Conservation (phyloP, 2,113 vertebrate genomes). For the Chrysochloris asiatica region DNA sequence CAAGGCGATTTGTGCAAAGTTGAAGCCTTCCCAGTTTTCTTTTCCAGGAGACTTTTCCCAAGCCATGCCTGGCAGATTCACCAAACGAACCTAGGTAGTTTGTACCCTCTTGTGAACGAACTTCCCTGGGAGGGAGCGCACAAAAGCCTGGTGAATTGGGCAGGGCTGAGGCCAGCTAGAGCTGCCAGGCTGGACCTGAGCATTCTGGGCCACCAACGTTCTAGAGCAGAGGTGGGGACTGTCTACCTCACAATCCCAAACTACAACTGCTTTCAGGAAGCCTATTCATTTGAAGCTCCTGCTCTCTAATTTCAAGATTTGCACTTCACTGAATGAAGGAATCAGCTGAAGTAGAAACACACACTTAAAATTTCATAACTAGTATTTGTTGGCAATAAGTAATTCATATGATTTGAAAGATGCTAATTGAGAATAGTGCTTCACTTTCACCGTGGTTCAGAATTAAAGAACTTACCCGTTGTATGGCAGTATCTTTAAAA, state of each 20-base stretch:
- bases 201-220: neutral
- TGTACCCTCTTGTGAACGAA: neutral
- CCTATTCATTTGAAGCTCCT: neutral
- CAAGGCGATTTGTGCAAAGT: slow-evolving; percentile 20
- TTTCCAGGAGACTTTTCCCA: neutral
- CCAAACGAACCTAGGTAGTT: neutral
- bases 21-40: slow-evolving; percentile 14
- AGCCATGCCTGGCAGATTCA: neutral
- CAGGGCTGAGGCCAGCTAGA: neutral
- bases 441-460: slow-evolving; percentile 47
- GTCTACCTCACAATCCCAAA: neutral
- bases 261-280: neutral
- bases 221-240: neutral
- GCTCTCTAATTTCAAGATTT: slow-evolving; percentile 23
- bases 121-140: neutral
- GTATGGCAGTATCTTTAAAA: slow-evolving; percentile 48
- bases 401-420: slow-evolving; percentile 62
- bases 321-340: slow-evolving; percentile 48
- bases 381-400: slow-evolving; percentile 54
- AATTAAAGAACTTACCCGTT: slow-evolving; percentile 37
- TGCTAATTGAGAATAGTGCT: slow-evolving; percentile 54
- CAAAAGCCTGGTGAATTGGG: neutral
- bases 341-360: slow-evolving; percentile 62
- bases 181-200: neutral
- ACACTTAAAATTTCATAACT: slow-evolving; percentile 46